Percentiles rank a stretch among this genome's conserved stretches.
These are phyloP conservation scores for Neogobius melanostomus DNA, from an alignment of 2,113 vertebrate species.

Conservation along the genomic window DNA sequence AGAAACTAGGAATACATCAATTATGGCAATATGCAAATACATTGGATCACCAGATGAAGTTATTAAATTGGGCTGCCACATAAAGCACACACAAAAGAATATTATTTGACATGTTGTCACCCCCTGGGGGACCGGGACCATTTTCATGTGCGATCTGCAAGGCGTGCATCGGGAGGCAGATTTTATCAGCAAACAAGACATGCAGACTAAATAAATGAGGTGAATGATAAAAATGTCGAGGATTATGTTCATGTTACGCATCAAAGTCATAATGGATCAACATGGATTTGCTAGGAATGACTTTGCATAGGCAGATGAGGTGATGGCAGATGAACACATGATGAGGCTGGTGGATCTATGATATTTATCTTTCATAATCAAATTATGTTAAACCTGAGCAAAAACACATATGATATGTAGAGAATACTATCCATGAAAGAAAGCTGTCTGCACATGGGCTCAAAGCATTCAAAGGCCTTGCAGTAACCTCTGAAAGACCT, in stretches of 20 bases:
- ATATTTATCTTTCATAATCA: conserved; percentile 11
- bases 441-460: neutral
- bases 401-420: neutral
- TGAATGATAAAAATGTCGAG: conserved; percentile 77
- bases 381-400: conserved; percentile 27
- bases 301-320: conserved; percentile 67
- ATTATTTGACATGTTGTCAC: conserved; percentile 73
- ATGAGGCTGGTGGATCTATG: conserved; percentile 17
- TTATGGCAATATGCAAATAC: conserved; percentile 34
- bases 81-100: conserved; percentile 64
- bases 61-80: conserved; percentile 74
- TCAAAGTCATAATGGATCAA: conserved; percentile 66
- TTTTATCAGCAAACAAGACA: conserved; percentile 75
- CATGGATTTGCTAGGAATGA: conserved; percentile 75
- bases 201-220: conserved; percentile 74
- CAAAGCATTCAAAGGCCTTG: neutral
- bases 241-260: conserved; percentile 74
- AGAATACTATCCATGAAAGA: too few species aligned
- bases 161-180: conserved; percentile 72
- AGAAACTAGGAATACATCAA: conserved; percentile 1
- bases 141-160: conserved; percentile 80
- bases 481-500: conserved; percentile 44
- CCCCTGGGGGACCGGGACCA: conserved; percentile 56
- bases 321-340: conserved; percentile 27
- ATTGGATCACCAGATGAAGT: conserved; percentile 60